Conservation (phyloP, 2,888 invertebrate genomes). For the Mylabris sibirica region DNA sequence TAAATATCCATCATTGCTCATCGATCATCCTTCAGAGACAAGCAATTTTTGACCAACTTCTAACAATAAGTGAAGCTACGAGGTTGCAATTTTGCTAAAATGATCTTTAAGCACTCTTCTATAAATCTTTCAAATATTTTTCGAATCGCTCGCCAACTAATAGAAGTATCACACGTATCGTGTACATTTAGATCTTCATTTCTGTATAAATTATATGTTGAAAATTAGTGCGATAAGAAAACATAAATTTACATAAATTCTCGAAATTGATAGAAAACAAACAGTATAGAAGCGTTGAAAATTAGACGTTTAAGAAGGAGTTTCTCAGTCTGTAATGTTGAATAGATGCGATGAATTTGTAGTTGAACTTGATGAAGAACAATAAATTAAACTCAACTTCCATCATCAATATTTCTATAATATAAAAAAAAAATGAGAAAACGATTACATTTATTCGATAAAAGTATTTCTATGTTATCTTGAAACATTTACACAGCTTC, state of each 20-base stretch:
- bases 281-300: neutral
- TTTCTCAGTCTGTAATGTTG: neutral
- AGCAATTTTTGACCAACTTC: no score
- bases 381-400: neutral
- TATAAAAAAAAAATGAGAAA: neutral
- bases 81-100: no score
- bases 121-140: no score
- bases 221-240: neutral
- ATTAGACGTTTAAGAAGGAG: neutral
- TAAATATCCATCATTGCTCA: no score
- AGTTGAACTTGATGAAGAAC: neutral
- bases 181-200: no score
- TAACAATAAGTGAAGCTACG: no score
- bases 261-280: neutral
- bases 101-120: no score
- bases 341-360: neutral
- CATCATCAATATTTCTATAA: neutral
- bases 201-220: neutral
- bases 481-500: neutral
- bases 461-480: neutral
- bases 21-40: no score
- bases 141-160: no score
- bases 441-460: no score
- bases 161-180: no score
- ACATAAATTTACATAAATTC: neutral